Conservation (phyloP, 35 echinoderm and acorn worm genomes). For the Apostichopus californicus region DNA sequence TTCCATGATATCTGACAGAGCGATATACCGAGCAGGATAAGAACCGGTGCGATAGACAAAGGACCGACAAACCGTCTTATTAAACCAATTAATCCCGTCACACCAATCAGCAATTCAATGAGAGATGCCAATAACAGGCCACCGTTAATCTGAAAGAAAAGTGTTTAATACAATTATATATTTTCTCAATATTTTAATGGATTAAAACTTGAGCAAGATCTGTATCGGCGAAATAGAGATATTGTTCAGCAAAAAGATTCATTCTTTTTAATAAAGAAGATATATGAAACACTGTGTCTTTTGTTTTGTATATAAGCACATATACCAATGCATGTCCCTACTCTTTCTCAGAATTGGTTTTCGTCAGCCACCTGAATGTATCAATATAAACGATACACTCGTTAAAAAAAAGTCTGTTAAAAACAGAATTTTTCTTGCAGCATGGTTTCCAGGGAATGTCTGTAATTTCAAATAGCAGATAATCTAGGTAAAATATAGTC, state of each 20-base stretch:
- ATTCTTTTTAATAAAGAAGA: neutral
- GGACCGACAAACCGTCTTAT: constrained; percentile 19
- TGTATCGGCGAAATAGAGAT: neutral
- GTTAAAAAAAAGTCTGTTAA: too few species aligned
- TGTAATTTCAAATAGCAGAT: too few species aligned
- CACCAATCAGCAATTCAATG: neutral
- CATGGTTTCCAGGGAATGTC: too few species aligned
- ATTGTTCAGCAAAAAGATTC: neutral
- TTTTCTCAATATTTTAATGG: neutral
- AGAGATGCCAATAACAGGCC: constrained; percentile 16
- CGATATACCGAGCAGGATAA: constrained; percentile 36
- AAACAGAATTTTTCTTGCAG: too few species aligned
- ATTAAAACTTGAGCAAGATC: constrained; percentile 7
- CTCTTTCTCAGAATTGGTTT: too few species aligned
- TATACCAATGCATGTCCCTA: too few species aligned
- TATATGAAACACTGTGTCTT: neutral
- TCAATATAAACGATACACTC: too few species aligned
- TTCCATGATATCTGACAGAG: neutral
- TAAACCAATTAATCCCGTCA: neutral
- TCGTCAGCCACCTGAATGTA: too few species aligned
- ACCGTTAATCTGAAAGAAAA: constrained; percentile 10
- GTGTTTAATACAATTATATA: neutral
- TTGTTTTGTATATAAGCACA: neutral
- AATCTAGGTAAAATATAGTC: too few species aligned
- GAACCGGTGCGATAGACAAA: neutral